Base-by-base conservation (phyloP, 2,888 invertebrate species). In the Eurois occulta region DNA sequence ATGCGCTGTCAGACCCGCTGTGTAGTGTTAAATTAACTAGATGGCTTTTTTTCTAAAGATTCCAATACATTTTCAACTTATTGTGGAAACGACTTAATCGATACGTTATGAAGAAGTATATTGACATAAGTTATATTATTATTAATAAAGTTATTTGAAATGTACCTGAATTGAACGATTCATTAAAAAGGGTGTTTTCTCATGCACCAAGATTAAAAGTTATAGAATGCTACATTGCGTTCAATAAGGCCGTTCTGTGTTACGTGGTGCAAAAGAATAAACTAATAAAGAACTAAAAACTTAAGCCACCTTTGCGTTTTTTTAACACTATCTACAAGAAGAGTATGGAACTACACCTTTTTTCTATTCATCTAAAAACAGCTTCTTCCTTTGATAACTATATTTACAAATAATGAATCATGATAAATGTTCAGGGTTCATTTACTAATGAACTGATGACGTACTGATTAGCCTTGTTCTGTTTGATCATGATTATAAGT, bases 381-480 rank as follows among this genome's bases (percentile, higher is more conserved):
- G 1, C 16, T 10, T 35, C 7, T 28, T 28, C 10, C 18, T 24
- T 41, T 28, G 13, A 5, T 38, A 21, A 60, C 28, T 5, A 72
- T n/a, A 66, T 18, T 21, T 8, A 67, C 13, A n/a, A 46, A 72
- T 38, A 69, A 48, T 18, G 28, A 32, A 13, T 41, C 65, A 55
- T 2, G 1, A 8, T 58, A n/a, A 46, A 28, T 21, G 8, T 35
- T 28, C 35, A 48, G 24, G 46, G 38, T 69, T 6, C 28, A 1
- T 35, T 35, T 48, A 13, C 11, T 52, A 43, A 43, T 46, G 46
- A n/a, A 70, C 24, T 28, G 16, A 38, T 80, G 78, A 79, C 85
- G 72, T 76, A 65, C 75, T 2, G 41, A 70, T 72, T 80, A 75
- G 18, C 83, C 78, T 87, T 81, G 81, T n/a, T 55, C 55, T 55